These are phyloP conservation scores for Drosophila murphyi DNA, from an alignment of 1,140 invertebrate genomes.

Conservation along the genomic window DNA sequence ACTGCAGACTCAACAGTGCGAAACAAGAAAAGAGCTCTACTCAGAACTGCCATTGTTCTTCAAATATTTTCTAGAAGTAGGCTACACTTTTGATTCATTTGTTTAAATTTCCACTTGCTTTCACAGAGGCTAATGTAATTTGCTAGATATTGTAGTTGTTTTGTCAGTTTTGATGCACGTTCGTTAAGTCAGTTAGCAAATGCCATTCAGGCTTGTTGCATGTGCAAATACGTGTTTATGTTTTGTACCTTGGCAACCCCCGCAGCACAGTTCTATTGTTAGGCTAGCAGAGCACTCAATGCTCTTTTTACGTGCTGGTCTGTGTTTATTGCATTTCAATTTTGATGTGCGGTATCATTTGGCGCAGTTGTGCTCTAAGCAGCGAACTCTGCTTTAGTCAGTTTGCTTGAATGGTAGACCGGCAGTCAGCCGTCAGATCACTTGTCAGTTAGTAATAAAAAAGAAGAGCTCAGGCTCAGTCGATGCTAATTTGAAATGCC, in stretches of 20 bases:
- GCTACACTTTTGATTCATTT: not conserved
- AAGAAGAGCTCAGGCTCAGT: conserved; percentile 6
- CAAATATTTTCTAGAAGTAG: not conserved
- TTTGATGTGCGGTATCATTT: conserved; percentile 69
- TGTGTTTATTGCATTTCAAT: conserved; percentile 73
- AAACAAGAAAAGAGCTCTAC: too few relatives aligned
- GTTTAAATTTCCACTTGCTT: too few relatives aligned
- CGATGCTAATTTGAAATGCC: conserved; percentile 49
- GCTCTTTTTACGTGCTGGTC: conserved; percentile 35
- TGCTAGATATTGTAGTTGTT: too few relatives aligned
- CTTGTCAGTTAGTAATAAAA: conserved; percentile 67
- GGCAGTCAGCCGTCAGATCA: conserved; percentile 23
- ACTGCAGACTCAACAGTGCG: too few relatives aligned
- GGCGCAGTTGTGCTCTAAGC: conserved; percentile 24
- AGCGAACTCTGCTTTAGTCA: conserved; percentile 46
- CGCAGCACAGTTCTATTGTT: conserved; percentile 9
- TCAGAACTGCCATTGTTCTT: too few relatives aligned
- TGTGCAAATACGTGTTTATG: not conserved
- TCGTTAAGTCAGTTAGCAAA: not conserved
- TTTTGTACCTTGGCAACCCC: conserved; percentile 12
- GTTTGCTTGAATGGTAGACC: conserved; percentile 5
- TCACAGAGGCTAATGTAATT: too few relatives aligned
- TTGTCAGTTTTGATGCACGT: not conserved
- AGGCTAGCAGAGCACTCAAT: too few relatives aligned
- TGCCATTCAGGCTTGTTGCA: not conserved